phyloP scores from a whole-genome alignment of 2,113 vertebrate species.

The Macrotus californicus region DNA sequence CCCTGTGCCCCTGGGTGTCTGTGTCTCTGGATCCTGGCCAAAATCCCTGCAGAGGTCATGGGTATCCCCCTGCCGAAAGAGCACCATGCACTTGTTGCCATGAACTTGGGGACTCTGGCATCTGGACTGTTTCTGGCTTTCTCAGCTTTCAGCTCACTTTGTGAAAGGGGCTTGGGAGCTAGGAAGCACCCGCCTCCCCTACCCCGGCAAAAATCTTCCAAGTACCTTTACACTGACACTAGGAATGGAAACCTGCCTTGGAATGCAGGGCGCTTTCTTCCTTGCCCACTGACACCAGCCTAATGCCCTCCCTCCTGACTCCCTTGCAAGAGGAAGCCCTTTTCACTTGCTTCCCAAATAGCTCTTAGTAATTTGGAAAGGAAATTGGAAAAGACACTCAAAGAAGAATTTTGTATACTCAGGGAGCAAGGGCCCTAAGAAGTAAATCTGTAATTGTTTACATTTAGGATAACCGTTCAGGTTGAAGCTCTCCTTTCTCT shows the following conservation, averaged over 20 bases:
- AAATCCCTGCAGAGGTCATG: neutral
- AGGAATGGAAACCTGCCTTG: neutral
- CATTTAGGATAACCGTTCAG: no score
- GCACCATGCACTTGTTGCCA: rapidly evolving
- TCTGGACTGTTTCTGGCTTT: neutral
- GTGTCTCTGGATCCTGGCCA: neutral
- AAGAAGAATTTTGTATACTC: neutral
- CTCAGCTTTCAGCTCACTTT: neutral
- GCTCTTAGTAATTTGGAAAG: neutral
- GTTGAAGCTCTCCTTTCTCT: neutral
- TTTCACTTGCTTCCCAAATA: neutral
- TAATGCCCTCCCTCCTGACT: neutral
- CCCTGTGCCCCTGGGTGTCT: rapidly evolving
- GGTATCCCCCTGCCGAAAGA: no score
- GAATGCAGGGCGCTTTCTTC: no score
- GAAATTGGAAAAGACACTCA: neutral
- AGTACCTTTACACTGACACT: neutral
- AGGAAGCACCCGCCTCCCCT: neutral
- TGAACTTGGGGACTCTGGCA: neutral
- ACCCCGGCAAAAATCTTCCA: no score
- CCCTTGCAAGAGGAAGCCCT: neutral
- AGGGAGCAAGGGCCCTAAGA: neutral
- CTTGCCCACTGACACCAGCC: neutral
- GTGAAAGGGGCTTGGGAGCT: neutral
- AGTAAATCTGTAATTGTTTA: neutral